Base-by-base conservation (phyloP, 1,140 invertebrate species). In the Aplysia californica region DNA sequence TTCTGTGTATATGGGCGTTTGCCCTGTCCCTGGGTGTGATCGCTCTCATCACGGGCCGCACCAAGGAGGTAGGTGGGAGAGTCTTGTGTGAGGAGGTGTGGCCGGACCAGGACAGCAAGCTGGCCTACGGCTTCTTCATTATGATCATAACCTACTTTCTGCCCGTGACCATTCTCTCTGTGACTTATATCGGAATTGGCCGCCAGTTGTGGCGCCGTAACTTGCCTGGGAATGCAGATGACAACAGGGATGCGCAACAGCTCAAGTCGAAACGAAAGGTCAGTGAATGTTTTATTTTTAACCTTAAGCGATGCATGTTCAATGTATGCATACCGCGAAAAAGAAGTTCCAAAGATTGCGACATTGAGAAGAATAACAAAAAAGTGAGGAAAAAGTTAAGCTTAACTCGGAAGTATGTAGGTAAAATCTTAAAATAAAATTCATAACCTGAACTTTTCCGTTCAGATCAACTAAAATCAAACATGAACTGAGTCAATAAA, bases 221-320 rank as follows among this genome's bases (percentile, higher is more conserved):
- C 4, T 81, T 89, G 0, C 92, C 92, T 10, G 92, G 92, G 4
- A 91, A 92, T 74, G 89, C 89, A 0, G 89, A 92, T 75, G 82
- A 86, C 3, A 81, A 80, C 4, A 75, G 92, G 58, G 92, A 92
- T 78, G 81, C 85, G 35, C 85, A 87, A 26, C 90, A 91, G 75
- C 82, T 91, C 0, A 82, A 86, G 59, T 88, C 90, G 0, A 92
- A 92, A 81, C 85, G 87, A 65, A 92, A 92, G 89, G 92, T 92
- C 84, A 81, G 80, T 78, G 23, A 10, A 50, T 50, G 44, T 50
- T 50, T n/a, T n/a, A n/a, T n/a, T n/a, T n/a, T n/a, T n/a, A n/a
- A n/a, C n/a, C n/a, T n/a, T n/a, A n/a, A n/a, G n/a, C n/a, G n/a
- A n/a, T n/a, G n/a, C n/a, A n/a, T n/a, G n/a, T n/a, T n/a, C n/a